Evolutionary conservation across 2,888 invertebrate species (phyloP), one percentile per base, ranked within the genome.

Genomic region (Aleiodes leptofemur): DNA sequence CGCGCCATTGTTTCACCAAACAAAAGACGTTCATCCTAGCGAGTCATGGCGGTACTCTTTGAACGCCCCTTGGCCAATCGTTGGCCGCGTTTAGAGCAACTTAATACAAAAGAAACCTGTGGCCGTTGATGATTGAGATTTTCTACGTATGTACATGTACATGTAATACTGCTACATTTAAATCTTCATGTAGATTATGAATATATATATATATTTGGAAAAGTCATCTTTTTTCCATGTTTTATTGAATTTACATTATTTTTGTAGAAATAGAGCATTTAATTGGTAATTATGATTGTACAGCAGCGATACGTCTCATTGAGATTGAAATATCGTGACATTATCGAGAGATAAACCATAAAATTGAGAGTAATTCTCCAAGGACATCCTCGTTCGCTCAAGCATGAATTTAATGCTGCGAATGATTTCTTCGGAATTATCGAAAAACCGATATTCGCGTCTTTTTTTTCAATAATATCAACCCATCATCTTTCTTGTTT

Each of bases 21-120:
- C 89, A 88, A 89, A 88, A 88, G 88, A 83, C 74, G 79, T 70
- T 72, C 76, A 78, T 73, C 77, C 86, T 85, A 84, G 86, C 88
- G 84, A 87, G 88, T 88, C 89, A 89, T 88, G 88, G 88, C 88
- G 88, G 88, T 85, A 81, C 79, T 83, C 88, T 89, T 89, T 89
- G 88, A 87, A 87, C 88, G 86, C 86, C 86, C 88, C 86, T 85
- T 82, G 83, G 80, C 88, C 88, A 88, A 89, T 89, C 84, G 81
- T 78, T 80, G 84, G 79, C 72, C 82, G 80, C 80, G 82, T 86
- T 87, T 86, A 84, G 86, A 83, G 82, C 70, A 79, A 83, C 82
- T 83, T 81, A 81, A 82, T 84, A 86, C 83, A 83, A 86, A 87
- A 87, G 87, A 86, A 87, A 83, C 77, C 74, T 73, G 68, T 61